Evolutionary conservation across 2,888 invertebrate genomes (phyloP).

Genomic region (Stenodera caucasica): DNA sequence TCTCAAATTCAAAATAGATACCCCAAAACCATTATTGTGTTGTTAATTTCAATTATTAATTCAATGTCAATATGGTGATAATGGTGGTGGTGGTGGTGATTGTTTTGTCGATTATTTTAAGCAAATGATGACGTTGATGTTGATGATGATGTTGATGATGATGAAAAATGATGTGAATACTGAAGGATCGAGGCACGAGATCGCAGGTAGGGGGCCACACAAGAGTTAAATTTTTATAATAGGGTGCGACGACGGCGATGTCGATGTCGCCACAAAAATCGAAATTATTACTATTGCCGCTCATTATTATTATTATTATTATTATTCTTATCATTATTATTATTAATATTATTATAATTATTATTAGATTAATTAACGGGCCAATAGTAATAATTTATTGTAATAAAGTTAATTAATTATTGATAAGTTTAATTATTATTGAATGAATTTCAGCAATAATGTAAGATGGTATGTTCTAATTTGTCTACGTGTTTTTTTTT

Average conservation of each 20-base stretch:
- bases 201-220: conserved; percentile 49
- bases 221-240: conserved; percentile 20
- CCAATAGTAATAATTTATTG: background rate
- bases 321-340: too few relatives aligned
- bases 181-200: conserved; percentile 49
- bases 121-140: conserved; percentile 2
- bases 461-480: too few relatives aligned
- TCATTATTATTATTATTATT: background rate
- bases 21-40: background rate
- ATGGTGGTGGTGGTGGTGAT: conserved; percentile 18
- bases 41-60: background rate
- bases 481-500: too few relatives aligned
- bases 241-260: conserved; percentile 13
- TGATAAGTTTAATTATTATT: too few relatives aligned
- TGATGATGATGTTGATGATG: conserved; percentile 19
- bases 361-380: background rate
- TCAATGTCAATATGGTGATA: background rate
- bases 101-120: background rate
- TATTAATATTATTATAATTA: background rate
- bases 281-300: background rate
- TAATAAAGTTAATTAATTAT: background rate
- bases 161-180: conserved; percentile 42
- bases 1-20: conserved; percentile 23
- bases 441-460: background rate
- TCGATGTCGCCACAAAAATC: background rate